These are phyloP conservation scores for Rhodinocichla rosea DNA, from an alignment of 2,113 vertebrate species.

Conservation along the genomic window DNA sequence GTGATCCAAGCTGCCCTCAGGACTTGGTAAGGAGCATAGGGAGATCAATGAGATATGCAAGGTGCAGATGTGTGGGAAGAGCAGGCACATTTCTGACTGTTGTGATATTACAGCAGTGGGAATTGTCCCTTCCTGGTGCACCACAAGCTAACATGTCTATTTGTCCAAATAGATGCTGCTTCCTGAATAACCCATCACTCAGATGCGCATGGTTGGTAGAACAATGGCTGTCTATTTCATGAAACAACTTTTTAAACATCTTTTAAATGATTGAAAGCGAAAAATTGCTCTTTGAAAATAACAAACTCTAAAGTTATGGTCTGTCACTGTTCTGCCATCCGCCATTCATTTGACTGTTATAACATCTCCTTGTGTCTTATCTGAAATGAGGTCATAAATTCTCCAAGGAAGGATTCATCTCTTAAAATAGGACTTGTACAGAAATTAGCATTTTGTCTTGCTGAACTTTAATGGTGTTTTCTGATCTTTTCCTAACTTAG, in stretches of 20 bases:
- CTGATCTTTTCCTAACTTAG: not conserved
- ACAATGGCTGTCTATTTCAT: not conserved
- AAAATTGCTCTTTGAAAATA: conserved; percentile 20
- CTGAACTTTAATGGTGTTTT: not conserved
- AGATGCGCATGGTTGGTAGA: not conserved
- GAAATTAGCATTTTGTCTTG: not conserved
- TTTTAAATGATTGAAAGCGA: conserved; percentile 15
- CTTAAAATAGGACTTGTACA: not conserved
- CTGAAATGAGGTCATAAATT: conserved; percentile 13
- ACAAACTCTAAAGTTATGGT: not conserved
- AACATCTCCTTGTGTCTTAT: not conserved
- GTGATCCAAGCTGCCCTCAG: not conserved
- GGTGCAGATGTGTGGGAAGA: not conserved
- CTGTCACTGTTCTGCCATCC: not conserved
- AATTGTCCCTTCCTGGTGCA: not conserved
- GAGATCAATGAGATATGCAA: not conserved
- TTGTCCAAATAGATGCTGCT: not conserved
- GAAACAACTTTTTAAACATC: not conserved
- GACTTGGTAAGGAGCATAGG: not conserved
- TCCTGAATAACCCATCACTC: not conserved
- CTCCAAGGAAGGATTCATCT: not conserved
- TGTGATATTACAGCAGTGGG: not conserved
- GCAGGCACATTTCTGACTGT: not conserved
- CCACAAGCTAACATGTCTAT: not conserved
- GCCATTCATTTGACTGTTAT: not conserved